phyloP scores from a whole-genome alignment of 2,797 vertebrate species.

The Odontamblyopus lacepedii region DNA sequence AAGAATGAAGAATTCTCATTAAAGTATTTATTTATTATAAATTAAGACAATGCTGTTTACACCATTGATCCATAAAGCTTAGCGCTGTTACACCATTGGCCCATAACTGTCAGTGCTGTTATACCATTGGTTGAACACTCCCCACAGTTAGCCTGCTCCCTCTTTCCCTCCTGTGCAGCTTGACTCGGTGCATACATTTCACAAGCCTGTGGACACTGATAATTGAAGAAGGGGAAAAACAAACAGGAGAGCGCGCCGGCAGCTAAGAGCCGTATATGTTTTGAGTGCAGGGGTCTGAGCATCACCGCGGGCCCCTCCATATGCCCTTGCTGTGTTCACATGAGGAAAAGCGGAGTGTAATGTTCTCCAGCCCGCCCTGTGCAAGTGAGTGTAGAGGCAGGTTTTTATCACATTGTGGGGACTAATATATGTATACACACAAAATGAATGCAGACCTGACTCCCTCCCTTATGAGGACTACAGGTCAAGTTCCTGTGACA shows the following conservation, averaged over 20 bases:
- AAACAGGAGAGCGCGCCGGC: conserved; percentile 29
- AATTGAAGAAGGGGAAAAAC: conserved; percentile 42
- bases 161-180: conserved; percentile 25
- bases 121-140: neutral
- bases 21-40: too few species aligned
- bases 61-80: neutral
- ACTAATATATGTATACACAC: too few species aligned
- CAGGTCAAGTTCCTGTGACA: too few species aligned
- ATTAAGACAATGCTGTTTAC: neutral
- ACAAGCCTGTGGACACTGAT: conserved; percentile 44
- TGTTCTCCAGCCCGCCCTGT: too few species aligned
- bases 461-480: too few species aligned
- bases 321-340: conserved; percentile 38
- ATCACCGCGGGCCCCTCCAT: conserved; percentile 43
- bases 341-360: neutral
- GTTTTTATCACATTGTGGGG: too few species aligned
- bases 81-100: neutral
- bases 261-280: conserved; percentile 30
- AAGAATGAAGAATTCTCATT: too few species aligned
- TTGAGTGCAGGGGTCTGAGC: conserved; percentile 37
- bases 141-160: neutral
- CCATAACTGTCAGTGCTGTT: neutral
- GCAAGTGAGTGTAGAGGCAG: too few species aligned
- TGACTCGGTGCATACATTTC: conserved; percentile 33
- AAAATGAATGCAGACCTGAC: too few species aligned